Evolutionary conservation across 2,797 vertebrate genomes (phyloP), one percentile per base, ranked within the genome.

Genomic region (Cynopterus sphinx): DNA sequence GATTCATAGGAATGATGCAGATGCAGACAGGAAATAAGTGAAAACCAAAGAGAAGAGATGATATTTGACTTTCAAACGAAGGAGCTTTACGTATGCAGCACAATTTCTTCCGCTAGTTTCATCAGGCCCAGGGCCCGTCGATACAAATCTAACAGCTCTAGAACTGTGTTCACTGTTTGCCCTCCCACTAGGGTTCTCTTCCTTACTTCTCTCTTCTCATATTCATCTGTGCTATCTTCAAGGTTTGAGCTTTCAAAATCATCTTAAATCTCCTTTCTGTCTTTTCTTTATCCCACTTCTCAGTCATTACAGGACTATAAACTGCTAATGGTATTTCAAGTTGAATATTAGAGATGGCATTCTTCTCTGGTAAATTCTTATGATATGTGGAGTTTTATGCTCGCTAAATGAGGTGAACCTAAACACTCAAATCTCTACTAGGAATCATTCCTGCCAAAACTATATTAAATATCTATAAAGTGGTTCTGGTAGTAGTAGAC

Each of bases 41-140:
- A 92, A 68, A 86, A 71, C 63, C 33, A 79, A 93, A 87, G 63
- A 92, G 28, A 92, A 90, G 2, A 10, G 16, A 65, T 74, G 4
- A 70, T 86, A 6, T 53, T 89, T 74, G 9, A 85, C 63, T 91
- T 91, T 33, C 31, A 93, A 93, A 90, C 17, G 77, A 71, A 96
- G 33, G 21, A 70, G 3, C n/a, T 74, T 68, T 53, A 33, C 67
- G 31, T 84, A 68, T 28, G 24, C 36, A 43, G 17, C 8, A 26
- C 12, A 6, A 59, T 87, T 84, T 84, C 22, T 74, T 71, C 5
- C 5, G 24, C 21, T 41, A 65, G 39, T 24, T 75, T 90, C 16
- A 0, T 46, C 21, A 82, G 41, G 28, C 74, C 26, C 41, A 75
- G 39, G 13, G 43, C 24, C 9, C 22, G 22, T 55, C 65, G 2